Evolutionary conservation across 2,888 invertebrate genomes (phyloP).

Genomic region (Epsilonema sp.): DNA sequence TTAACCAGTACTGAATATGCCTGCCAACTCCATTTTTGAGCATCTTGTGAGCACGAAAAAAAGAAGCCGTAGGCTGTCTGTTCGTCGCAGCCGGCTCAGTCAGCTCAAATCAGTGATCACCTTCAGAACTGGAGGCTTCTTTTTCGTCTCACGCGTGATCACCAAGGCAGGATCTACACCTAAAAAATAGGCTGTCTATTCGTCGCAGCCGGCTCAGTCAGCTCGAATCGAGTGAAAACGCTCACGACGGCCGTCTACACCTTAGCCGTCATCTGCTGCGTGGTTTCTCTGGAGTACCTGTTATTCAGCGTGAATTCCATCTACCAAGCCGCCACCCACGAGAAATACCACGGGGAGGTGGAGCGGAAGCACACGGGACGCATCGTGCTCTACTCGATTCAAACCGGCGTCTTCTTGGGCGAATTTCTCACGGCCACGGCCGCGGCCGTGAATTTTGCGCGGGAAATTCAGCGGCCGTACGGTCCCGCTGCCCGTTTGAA

Average conservation of each 20-base stretch:
- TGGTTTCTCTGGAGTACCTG: neutral
- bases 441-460: neutral
- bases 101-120: neutral
- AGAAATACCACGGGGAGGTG: neutral
- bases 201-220: neutral
- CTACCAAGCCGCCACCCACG: neutral
- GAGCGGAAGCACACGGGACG: slow-evolving; percentile 14
- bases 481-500: too few species aligned
- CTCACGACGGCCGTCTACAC: neutral
- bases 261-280: neutral
- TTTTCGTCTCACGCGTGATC: too few species aligned
- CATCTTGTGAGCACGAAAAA: too few species aligned
- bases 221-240: neutral
- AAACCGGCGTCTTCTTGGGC: slow-evolving; percentile 17
- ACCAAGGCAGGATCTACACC: too few species aligned
- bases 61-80: too few species aligned
- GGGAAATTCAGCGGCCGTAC: too few species aligned
- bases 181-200: neutral
- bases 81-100: neutral
- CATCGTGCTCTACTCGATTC: slow-evolving; percentile 19
- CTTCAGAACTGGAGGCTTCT: neutral
- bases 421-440: neutral
- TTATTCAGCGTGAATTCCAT: neutral
- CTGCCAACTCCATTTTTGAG: too few species aligned
- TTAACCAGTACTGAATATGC: too few species aligned